Percentiles rank a stretch among this genome's conserved stretches.
phyloP scores from a whole-genome alignment of 2,888 invertebrate genomes.

The Pterostichus madidus region DNA sequence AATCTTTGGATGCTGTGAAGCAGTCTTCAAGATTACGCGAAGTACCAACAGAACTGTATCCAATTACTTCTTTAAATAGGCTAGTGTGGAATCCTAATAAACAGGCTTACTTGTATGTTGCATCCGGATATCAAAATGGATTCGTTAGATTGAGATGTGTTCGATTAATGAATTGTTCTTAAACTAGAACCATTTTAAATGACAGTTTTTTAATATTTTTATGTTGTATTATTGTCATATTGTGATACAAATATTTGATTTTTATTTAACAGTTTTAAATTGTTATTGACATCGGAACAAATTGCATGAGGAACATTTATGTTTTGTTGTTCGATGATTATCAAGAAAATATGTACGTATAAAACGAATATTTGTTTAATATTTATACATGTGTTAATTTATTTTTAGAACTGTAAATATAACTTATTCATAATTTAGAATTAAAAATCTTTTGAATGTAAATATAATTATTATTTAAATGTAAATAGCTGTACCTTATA shows the following conservation, averaged over 20 bases:
- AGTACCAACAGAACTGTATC: constrained; percentile 72
- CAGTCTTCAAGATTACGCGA: constrained; percentile 64
- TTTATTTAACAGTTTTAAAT: too few relatives aligned
- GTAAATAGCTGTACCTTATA: constrained; percentile 19
- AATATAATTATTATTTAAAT: constrained; percentile 10
- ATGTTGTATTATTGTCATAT: neutral
- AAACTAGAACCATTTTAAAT: constrained; percentile 16
- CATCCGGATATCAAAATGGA: constrained; percentile 78
- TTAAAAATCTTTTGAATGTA: constrained; percentile 11
- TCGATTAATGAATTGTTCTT: constrained; percentile 71
- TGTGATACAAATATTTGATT: constrained; percentile 6
- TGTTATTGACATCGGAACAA: neutral
- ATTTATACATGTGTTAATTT: constrained; percentile 1
- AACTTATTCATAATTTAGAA: neutral
- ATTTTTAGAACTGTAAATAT: constrained; percentile 2
- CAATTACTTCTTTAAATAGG: constrained; percentile 74
- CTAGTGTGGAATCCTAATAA: constrained; percentile 77
- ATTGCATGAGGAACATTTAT: neutral
- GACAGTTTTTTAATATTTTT: neutral
- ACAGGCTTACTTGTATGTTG: constrained; percentile 75
- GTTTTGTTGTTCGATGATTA: neutral
- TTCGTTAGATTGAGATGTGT: constrained; percentile 75
- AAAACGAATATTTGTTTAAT: neutral
- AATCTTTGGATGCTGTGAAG: constrained; percentile 60
- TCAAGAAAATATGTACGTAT: neutral